Percentiles rank a stretch among this genome's conserved stretches.
These are phyloP conservation scores for Polypedilum vanderplanki DNA, from an alignment of 1,140 invertebrate genomes.

Conservation along the genomic window DNA sequence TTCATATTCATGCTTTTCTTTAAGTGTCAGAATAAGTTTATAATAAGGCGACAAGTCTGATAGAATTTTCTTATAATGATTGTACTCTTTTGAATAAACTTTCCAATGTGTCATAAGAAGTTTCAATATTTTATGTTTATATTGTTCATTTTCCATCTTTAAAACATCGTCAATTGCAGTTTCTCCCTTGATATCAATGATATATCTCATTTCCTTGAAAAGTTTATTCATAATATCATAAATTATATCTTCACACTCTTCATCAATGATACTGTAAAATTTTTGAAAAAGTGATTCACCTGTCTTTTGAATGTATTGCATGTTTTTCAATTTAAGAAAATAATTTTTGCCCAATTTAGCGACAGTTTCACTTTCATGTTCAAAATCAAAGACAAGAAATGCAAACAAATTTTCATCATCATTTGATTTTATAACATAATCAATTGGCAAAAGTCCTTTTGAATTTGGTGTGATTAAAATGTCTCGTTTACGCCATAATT, in stretches of 20 bases:
- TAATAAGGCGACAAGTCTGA: neutral
- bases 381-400: slow-evolving; percentile 1
- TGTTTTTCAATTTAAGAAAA: neutral
- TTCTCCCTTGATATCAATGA: neutral
- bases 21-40: neutral
- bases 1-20: neutral
- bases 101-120: neutral
- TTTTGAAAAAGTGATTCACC: slow-evolving; percentile 20
- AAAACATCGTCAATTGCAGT: neutral
- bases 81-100: slow-evolving; percentile 2
- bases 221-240: neutral
- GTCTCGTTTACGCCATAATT: neutral
- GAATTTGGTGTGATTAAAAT: neutral
- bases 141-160: slow-evolving; percentile 4
- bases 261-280: neutral
- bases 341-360: neutral
- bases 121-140: neutral
- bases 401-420: slow-evolving; percentile 25
- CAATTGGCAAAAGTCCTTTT: neutral
- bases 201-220: neutral
- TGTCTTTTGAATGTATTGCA: neutral
- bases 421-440: slow-evolving; percentile 23
- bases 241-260: neutral
- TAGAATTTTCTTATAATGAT: neutral
- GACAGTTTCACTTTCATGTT: neutral